phyloP scores from a whole-genome alignment of 2,113 vertebrate genomes.

The Taurulus bubalis region DNA sequence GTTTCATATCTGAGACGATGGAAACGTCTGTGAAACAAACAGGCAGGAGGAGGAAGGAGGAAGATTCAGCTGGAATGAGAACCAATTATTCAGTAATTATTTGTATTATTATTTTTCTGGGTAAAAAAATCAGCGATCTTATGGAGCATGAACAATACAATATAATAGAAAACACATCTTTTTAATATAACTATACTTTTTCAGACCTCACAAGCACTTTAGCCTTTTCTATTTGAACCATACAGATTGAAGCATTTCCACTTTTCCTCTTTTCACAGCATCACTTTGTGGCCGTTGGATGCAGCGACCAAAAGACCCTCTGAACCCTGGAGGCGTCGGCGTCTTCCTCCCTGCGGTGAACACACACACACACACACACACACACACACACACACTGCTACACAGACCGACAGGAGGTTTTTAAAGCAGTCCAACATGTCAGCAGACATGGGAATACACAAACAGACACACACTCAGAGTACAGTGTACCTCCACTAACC shows the following conservation, averaged over 20 bases:
- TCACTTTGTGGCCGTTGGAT: not conserved
- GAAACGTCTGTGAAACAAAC: no score
- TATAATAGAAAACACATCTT: not conserved
- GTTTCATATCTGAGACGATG: no score
- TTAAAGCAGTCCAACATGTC: not conserved
- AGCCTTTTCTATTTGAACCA: not conserved
- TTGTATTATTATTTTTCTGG: no score
- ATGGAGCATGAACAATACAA: no score
- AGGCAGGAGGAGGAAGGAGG: no score
- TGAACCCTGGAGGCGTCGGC: no score
- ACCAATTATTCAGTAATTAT: no score
- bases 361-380: conserved; percentile 6
- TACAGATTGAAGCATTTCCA: not conserved
- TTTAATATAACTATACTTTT: not conserved
- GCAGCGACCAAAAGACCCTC: not conserved
- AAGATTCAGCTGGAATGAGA: no score
- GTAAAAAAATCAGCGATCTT: no score
- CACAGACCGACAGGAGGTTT: conserved; percentile 10
- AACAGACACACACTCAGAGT: conserved; percentile 38
- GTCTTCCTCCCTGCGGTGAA: no score
- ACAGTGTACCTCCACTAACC: not conserved
- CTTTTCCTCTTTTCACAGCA: conserved; percentile 4
- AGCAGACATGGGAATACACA: conserved; percentile 24
- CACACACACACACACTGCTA: conserved; percentile 10
- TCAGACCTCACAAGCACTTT: not conserved